Percentiles rank a stretch among this genome's conserved stretches.
Evolutionary conservation across 2,113 vertebrate species (phyloP).

Genomic region (Puntigrus tetrazona): DNA sequence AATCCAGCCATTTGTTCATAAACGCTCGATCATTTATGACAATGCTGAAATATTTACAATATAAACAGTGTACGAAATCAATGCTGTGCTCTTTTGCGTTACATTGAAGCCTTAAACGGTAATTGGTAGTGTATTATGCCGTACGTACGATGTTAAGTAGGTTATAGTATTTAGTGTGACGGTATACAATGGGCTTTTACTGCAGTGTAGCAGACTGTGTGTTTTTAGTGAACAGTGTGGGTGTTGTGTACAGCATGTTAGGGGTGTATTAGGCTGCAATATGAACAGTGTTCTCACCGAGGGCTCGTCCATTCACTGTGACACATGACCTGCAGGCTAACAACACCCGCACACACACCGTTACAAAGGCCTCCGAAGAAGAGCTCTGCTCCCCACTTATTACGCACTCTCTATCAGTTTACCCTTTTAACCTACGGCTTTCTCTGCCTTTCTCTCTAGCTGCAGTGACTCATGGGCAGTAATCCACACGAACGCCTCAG

Average conservation of each 20-base stretch:
- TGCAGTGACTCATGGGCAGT: constrained; percentile 16
- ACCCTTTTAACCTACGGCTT: constrained; percentile 32
- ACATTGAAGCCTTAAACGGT: background rate
- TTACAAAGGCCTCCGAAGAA: constrained; percentile 36
- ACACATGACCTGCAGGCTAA: constrained; percentile 22
- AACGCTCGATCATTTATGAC: background rate
- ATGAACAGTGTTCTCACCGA: constrained; percentile 23
- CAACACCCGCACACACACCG: background rate
- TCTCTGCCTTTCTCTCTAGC: background rate
- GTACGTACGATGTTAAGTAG: background rate
- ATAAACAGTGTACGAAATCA: background rate
- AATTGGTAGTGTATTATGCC: background rate
- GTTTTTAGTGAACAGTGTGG: background rate
- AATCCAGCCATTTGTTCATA: background rate
- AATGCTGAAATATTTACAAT: background rate
- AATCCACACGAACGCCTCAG: constrained; percentile 43
- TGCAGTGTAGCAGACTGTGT: background rate
- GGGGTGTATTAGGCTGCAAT: constrained; percentile 1
- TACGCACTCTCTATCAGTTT: constrained; percentile 42
- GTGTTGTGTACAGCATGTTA: background rate
- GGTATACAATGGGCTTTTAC: background rate
- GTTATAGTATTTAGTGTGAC: background rate
- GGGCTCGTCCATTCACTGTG: constrained; percentile 9
- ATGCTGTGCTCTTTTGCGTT: background rate
- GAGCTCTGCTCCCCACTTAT: constrained; percentile 35